Evolutionary conservation across 1,140 invertebrate species (phyloP).

Genomic region (Zaprionus gabonicus): DNA sequence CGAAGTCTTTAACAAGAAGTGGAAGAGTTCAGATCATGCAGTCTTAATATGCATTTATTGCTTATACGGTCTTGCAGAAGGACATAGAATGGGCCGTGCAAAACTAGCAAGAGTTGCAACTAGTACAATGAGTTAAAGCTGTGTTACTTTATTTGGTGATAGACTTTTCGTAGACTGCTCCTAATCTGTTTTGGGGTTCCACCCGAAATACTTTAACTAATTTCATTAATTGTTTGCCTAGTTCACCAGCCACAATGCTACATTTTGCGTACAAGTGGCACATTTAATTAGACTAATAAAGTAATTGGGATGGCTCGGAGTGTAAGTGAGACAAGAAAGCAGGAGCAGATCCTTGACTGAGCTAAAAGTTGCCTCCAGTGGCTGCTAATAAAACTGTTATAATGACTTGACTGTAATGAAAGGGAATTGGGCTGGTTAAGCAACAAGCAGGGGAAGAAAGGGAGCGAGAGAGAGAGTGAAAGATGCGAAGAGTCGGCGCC

Average conservation of each 20-base stretch:
- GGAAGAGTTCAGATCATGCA: no score
- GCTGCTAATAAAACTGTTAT: conserved; percentile 78
- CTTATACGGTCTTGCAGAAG: no score
- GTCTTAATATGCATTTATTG: no score
- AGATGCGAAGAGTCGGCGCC: conserved; percentile 36
- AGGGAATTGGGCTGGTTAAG: conserved; percentile 23
- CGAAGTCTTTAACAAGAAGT: no score
- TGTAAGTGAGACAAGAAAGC: conserved; percentile 55
- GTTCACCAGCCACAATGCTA: conserved; percentile 35
- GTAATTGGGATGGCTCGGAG: conserved; percentile 63
- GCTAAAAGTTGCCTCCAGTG: conserved; percentile 24
- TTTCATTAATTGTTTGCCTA: conserved; percentile 77
- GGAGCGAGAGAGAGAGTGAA: background rate
- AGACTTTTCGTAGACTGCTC: background rate
- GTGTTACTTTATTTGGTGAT: no score
- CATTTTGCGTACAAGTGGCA: conserved; percentile 71
- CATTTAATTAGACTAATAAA: conserved; percentile 82
- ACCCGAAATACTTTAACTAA: conserved; percentile 57
- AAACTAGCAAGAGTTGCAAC: no score
- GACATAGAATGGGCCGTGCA: no score
- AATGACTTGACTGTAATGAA: conserved; percentile 60
- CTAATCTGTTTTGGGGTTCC: background rate
- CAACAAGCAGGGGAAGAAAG: background rate
- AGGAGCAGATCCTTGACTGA: background rate
- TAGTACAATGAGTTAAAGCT: no score